Percentiles rank a stretch among this genome's conserved stretches.
Evolutionary conservation across 1,140 invertebrate genomes (phyloP).

Genomic region (Drosophila takahashii): DNA sequence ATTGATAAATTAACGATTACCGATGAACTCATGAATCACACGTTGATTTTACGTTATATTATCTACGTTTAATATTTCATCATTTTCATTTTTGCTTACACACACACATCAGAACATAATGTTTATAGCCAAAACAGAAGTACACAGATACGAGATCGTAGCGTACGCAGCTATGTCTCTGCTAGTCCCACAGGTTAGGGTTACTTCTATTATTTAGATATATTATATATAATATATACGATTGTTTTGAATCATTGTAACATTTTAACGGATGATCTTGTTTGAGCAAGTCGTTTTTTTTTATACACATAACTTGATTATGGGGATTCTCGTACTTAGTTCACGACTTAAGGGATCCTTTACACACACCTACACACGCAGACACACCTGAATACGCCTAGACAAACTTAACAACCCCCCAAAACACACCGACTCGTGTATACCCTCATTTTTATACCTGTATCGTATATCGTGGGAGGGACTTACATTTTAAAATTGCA

Average conservation of each 20-base stretch:
- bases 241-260: constrained; percentile 50
- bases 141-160: constrained; percentile 45
- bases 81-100: constrained; percentile 53
- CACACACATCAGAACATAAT: constrained; percentile 41
- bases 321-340: constrained; percentile 70
- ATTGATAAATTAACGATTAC: constrained; percentile 48
- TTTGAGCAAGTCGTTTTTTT: constrained; percentile 19
- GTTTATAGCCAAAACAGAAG: constrained; percentile 52
- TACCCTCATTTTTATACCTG: constrained; percentile 55
- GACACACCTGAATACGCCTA: constrained; percentile 12
- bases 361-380: constrained; percentile 27
- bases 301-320: constrained; percentile 25
- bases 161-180: constrained; percentile 42
- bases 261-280: constrained; percentile 37
- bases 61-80: constrained; percentile 40
- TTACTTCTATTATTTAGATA: constrained; percentile 45
- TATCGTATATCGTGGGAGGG: constrained; percentile 39
- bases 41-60: constrained; percentile 37
- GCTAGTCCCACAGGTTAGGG: constrained; percentile 44
- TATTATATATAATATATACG: constrained; percentile 37
- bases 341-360: constrained; percentile 55
- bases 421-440: constrained; percentile 27
- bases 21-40: constrained; percentile 35
- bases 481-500: constrained; percentile 76
- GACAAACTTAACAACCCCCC: constrained; percentile 21